Conservation (phyloP, 2,888 invertebrate genomes). For the Andrena haemorrhoa region DNA sequence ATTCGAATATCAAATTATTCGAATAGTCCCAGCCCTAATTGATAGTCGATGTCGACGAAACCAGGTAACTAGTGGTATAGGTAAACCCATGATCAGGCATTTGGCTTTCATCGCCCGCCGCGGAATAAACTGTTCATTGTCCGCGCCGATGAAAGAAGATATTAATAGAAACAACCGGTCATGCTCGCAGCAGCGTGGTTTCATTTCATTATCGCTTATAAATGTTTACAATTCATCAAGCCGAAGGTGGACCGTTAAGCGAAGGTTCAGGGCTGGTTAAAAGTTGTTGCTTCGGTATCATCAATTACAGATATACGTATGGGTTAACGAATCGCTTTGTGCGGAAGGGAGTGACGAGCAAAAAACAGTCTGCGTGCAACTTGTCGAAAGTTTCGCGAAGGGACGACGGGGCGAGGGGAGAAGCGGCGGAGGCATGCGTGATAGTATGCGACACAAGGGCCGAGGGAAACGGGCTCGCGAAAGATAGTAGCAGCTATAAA, state of each 20-base stretch:
- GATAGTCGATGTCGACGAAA: not conserved
- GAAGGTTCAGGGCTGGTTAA: not conserved
- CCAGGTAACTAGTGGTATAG: conserved; percentile 23
- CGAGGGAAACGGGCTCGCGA: conserved; percentile 20
- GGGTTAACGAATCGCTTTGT: conserved; percentile 68
- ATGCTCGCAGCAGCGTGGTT: not conserved
- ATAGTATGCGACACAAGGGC: conserved; percentile 73
- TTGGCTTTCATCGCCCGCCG: not conserved
- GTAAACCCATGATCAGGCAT: conserved; percentile 11
- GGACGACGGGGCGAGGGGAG: conserved; percentile 28
- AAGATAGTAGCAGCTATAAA: conserved; percentile 33
- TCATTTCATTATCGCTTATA: not conserved
- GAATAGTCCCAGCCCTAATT: too few relatives aligned
- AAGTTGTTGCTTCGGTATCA: conserved; percentile 38
- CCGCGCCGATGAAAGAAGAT: not conserved
- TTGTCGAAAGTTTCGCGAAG: conserved; percentile 59
- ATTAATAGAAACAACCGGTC: not conserved
- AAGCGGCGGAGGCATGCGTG: conserved; percentile 71
- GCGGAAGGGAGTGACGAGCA: conserved; percentile 56
- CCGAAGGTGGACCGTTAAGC: not conserved
- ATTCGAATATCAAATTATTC: too few relatives aligned
- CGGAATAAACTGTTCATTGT: conserved; percentile 31
- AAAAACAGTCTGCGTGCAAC: conserved; percentile 80
- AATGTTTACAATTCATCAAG: too few relatives aligned
- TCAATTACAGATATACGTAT: conserved; percentile 65